Evolutionary conservation across 2,888 invertebrate species (phyloP), one percentile per base, ranked within the genome.

Genomic region (Ophion ellenae): DNA sequence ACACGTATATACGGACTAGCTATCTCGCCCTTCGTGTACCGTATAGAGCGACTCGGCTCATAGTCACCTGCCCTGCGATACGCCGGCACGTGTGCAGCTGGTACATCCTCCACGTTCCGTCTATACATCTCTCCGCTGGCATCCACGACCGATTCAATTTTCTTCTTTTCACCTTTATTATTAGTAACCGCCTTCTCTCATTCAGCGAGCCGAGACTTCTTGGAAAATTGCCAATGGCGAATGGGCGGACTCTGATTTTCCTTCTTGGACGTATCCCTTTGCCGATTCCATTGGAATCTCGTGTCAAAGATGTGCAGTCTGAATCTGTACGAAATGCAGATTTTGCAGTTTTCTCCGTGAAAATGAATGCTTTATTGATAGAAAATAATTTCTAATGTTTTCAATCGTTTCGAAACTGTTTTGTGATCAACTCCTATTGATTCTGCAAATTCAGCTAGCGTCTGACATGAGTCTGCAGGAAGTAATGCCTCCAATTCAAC

Each of bases 31-130:
- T 66, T 40, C 47, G 53, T 61, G 20, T 69, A 40, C 67, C 57
- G 75, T 75, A 67, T 69, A 47, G 17, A 53, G 53, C 40, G 63
- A 66, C 77, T 74, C 64, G 70, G 77, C 28, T 71, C 81, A 78
- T 84, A 86, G 79, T 86, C 87, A 88, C 87, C 87, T 87, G 84
- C 79, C 53, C 70, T 61, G 20, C 73, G n/a, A 45, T 57, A 24
- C 81, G 87, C 87, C 84, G 83, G 87, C 86, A 86, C 84, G 85
- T 83, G 85, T 82, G 59, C 85, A 83, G 73, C 82, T 71, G 70
- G 70, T 64, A 70, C 73, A 70, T 66, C 76, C 81, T 57, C 40
- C n/a, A 45, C 24, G 61, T 61, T 81, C 66, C 69, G 57, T 69
- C 32, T 32, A 32, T 77, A 20, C 14, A 20, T 24, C 20, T 24